These are phyloP conservation scores for Empidonax traillii DNA, from an alignment of 2,113 vertebrate genomes.

Conservation along the genomic window DNA sequence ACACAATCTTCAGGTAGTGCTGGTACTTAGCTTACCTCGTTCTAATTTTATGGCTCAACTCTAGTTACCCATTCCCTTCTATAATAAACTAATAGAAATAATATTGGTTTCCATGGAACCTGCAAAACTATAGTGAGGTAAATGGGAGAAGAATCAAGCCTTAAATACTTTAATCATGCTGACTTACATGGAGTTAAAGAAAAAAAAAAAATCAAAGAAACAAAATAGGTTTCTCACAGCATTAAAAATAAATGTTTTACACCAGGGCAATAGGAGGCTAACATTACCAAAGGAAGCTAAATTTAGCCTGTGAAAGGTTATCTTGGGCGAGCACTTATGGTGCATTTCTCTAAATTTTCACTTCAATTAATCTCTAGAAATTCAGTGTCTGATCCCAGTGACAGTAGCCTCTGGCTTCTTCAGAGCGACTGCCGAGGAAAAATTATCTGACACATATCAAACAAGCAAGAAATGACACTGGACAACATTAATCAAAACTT, in stretches of 20 bases:
- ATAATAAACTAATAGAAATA: background rate
- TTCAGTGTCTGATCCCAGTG: slow-evolving; percentile 87
- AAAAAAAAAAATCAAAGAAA: background rate
- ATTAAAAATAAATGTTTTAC: slow-evolving; percentile 76
- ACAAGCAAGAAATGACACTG: slow-evolving; percentile 89
- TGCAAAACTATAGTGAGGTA: background rate
- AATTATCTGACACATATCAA: slow-evolving; percentile 97
- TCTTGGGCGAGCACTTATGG: slow-evolving; percentile 74
- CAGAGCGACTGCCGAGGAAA: slow-evolving; percentile 78
- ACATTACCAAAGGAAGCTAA: slow-evolving; percentile 76
- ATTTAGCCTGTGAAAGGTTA: slow-evolving; percentile 73
- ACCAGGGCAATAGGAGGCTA: slow-evolving; percentile 66
- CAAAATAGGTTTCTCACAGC: slow-evolving; percentile 41
- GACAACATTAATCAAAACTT: slow-evolving; percentile 99
- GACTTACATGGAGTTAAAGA: background rate
- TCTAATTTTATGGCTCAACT: background rate
- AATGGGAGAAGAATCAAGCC: background rate
- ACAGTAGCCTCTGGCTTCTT: slow-evolving; percentile 92
- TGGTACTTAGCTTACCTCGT: background rate
- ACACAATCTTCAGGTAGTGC: background rate
- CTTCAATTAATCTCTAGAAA: slow-evolving; percentile 93
- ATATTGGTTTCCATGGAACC: background rate
- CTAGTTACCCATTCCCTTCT: background rate
- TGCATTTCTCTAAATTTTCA: slow-evolving; percentile 81
- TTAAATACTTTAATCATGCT: background rate